phyloP scores from a whole-genome alignment of 2,797 vertebrate species.

The Microctenopoma lineatum region DNA sequence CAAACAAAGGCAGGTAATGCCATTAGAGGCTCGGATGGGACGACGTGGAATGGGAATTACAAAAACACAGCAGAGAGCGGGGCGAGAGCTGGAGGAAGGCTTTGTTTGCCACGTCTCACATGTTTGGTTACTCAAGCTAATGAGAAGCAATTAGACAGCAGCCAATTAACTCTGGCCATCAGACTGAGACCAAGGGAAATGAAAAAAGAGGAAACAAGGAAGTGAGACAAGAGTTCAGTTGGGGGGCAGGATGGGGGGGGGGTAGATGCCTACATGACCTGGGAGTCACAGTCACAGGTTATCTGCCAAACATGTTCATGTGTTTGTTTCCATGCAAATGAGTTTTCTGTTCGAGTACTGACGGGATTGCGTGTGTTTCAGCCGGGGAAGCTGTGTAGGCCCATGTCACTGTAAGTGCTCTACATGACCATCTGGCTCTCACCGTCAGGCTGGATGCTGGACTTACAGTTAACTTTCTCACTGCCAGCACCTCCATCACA shows the following conservation, averaged over 20 bases:
- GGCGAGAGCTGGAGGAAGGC: slow-evolving; percentile 37
- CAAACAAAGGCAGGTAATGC: slow-evolving; percentile 36
- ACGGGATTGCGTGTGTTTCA: slow-evolving; percentile 55
- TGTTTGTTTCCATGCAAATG: slow-evolving; percentile 49
- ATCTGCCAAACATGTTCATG: slow-evolving; percentile 48
- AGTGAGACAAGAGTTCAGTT: slow-evolving; percentile 16
- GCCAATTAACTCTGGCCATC: slow-evolving; percentile 84
- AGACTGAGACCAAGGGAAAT: slow-evolving; percentile 76
- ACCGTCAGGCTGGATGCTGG: slow-evolving; percentile 74
- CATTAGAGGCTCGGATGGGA: background rate
- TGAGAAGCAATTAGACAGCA: slow-evolving; percentile 83
- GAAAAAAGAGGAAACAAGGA: slow-evolving; percentile 48
- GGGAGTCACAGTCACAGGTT: slow-evolving; percentile 55
- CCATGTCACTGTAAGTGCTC: slow-evolving; percentile 74
- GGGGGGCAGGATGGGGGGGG: background rate
- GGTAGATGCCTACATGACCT: slow-evolving; percentile 43
- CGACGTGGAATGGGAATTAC: slow-evolving; percentile 43
- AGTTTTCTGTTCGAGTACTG: slow-evolving; percentile 15
- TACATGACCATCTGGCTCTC: slow-evolving; percentile 84
- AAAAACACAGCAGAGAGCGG: slow-evolving; percentile 10
- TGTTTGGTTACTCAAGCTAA: slow-evolving; percentile 80
- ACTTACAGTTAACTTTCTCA: slow-evolving; percentile 75
- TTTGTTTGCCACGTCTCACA: slow-evolving; percentile 70
- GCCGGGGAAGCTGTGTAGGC: slow-evolving; percentile 78
- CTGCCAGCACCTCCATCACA: slow-evolving; percentile 32